A percentile compares a stretch with the other conserved stretches of the same genome.
Evolutionary conservation across 2,113 vertebrate genomes (phyloP).

Genomic region (Crotalus viridis): DNA sequence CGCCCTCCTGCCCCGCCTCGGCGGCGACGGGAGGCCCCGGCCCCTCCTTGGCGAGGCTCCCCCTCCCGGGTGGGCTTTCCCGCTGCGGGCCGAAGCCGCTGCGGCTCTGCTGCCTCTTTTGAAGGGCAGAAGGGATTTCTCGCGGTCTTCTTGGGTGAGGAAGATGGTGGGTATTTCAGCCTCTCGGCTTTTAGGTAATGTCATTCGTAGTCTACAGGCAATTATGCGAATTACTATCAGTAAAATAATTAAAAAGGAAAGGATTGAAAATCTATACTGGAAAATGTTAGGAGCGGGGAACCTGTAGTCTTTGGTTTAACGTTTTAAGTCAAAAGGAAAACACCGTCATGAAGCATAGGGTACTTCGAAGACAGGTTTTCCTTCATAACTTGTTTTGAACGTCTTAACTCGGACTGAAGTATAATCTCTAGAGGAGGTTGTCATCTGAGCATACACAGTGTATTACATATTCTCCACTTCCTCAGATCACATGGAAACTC

Average conservation of each 20-base stretch:
- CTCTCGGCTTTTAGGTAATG: background rate
- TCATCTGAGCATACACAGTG: background rate
- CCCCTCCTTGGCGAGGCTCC: background rate
- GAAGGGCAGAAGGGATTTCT: background rate
- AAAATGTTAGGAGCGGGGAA: background rate
- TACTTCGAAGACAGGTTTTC: background rate
- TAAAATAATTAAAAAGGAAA: background rate
- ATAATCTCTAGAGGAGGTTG: background rate
- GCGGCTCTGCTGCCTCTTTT: background rate
- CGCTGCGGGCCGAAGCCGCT: background rate
- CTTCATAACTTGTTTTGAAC: background rate
- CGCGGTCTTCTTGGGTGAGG: background rate
- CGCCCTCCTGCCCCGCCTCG: background rate
- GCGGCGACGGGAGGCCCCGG: background rate
- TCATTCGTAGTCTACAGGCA: background rate
- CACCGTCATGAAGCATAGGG: background rate
- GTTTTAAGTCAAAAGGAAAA: background rate
- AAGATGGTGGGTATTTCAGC: background rate
- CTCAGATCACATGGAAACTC: background rate
- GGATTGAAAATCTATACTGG: background rate
- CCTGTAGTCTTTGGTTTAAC: background rate
- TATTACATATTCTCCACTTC: background rate
- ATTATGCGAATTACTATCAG: background rate
- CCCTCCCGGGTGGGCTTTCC: background rate
- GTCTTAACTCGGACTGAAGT: background rate